Conservation (phyloP, 1,140 invertebrate genomes). For the Stegodyphus dumicola region DNA sequence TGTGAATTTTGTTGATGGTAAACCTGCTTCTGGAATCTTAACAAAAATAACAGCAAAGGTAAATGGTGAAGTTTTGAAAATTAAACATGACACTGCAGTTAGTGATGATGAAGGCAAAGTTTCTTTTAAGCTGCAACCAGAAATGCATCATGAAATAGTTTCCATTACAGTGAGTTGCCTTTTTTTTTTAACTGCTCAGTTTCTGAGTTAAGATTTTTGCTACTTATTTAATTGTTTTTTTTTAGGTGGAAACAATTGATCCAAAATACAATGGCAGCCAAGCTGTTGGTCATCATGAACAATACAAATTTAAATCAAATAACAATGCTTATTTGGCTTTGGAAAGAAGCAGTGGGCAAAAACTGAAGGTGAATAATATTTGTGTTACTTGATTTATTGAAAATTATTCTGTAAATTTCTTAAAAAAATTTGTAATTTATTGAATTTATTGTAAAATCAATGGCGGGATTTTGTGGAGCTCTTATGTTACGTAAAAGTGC, state of each 20-base stretch:
- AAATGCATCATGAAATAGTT: constrained; percentile 9
- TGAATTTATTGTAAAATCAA: too few species aligned
- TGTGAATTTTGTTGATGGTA: constrained; percentile 63
- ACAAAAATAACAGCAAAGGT: constrained; percentile 21
- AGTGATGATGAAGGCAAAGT: constrained; percentile 57
- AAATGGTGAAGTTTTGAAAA: not conserved
- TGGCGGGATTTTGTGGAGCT: too few species aligned
- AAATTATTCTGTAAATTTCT: too few species aligned
- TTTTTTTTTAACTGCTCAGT: not conserved
- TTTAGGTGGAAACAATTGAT: constrained; percentile 31
- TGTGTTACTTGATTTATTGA: too few species aligned
- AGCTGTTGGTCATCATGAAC: constrained; percentile 17
- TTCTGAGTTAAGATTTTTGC: not conserved
- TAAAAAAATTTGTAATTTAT: too few species aligned
- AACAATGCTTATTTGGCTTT: constrained; percentile 34
- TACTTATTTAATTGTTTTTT: not conserved
- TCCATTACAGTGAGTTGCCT: constrained; percentile 34
- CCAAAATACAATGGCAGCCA: not conserved
- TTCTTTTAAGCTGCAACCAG: constrained; percentile 31
- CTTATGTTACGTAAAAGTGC: too few species aligned
- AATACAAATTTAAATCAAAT: constrained; percentile 16
- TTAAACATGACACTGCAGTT: not conserved
- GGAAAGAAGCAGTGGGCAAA: constrained; percentile 27
- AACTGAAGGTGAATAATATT: constrained; percentile 12
- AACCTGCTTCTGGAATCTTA: constrained; percentile 54